Evolutionary conservation across 2,113 vertebrate genomes (phyloP).

Genomic region (Deroptyus accipitrinus): DNA sequence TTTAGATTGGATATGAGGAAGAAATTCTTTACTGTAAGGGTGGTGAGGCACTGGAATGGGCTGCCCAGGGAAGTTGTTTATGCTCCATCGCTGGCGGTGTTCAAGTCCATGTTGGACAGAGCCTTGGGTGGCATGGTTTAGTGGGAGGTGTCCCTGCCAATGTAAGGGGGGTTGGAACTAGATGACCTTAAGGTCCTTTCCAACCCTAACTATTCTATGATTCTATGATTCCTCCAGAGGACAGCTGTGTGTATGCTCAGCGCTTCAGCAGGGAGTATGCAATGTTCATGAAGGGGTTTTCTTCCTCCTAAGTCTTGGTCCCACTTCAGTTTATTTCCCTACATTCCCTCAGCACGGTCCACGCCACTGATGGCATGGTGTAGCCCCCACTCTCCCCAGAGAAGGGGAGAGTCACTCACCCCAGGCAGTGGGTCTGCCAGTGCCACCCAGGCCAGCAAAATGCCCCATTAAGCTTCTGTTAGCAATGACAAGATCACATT

Average conservation of each 20-base stretch:
- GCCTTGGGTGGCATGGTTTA: too few species aligned
- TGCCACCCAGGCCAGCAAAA: rapidly evolving
- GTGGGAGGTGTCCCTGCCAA: too few species aligned
- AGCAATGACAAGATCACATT: background rate
- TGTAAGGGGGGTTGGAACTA: too few species aligned
- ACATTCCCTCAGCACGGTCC: rapidly evolving
- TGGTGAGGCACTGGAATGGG: too few species aligned
- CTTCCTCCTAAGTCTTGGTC: background rate
- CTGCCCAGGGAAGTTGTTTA: too few species aligned
- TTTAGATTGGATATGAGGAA: too few species aligned
- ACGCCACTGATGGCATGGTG: rapidly evolving
- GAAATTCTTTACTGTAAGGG: too few species aligned
- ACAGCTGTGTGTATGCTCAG: rapidly evolving
- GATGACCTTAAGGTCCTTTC: too few species aligned
- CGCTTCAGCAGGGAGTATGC: background rate
- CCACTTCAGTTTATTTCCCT: background rate
- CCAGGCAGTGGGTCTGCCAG: rapidly evolving
- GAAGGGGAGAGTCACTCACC: background rate
- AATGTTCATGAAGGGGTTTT: rapidly evolving
- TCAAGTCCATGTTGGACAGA: too few species aligned
- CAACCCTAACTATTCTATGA: too few species aligned
- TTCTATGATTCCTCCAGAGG: background rate
- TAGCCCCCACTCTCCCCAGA: rapidly evolving
- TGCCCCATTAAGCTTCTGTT: background rate
- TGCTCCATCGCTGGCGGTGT: too few species aligned